These are phyloP conservation scores for Pteropus alecto DNA, from an alignment of 2,113 vertebrate species.

Conservation along the genomic window DNA sequence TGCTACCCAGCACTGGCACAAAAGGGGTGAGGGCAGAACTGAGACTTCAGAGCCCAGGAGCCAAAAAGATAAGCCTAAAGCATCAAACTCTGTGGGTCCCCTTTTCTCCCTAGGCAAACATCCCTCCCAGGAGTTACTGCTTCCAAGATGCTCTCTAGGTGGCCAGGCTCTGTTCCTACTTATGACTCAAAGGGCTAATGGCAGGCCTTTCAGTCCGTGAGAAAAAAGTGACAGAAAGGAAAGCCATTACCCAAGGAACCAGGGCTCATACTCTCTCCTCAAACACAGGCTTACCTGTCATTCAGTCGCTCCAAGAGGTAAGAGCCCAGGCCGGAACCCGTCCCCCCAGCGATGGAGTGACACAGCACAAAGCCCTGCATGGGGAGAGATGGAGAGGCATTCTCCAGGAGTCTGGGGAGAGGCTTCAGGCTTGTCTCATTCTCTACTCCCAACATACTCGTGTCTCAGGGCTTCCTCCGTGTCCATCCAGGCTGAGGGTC, in stretches of 20 bases:
- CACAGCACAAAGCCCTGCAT: conserved; percentile 96
- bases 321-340: conserved; percentile 95
- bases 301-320: conserved; percentile 98
- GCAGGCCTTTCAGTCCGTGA: neutral
- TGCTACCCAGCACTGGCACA: neutral
- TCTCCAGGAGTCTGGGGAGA: neutral
- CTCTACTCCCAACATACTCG: neutral
- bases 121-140: neutral
- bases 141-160: neutral
- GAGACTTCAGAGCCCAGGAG: neutral
- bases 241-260: neutral
- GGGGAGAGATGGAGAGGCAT: neutral
- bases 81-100: neutral
- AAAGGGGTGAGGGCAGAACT: neutral
- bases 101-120: neutral
- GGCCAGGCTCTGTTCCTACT: neutral
- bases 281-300: conserved; percentile 89
- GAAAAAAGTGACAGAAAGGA: neutral
- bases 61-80: neutral
- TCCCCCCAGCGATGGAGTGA: conserved; percentile 98
- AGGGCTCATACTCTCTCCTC: neutral
- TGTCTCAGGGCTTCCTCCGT: neutral
- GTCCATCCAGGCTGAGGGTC: neutral
- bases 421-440: neutral
- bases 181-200: neutral